phyloP scores from a whole-genome alignment of 2,113 vertebrate genomes.

The Mionectes macconnelli region DNA sequence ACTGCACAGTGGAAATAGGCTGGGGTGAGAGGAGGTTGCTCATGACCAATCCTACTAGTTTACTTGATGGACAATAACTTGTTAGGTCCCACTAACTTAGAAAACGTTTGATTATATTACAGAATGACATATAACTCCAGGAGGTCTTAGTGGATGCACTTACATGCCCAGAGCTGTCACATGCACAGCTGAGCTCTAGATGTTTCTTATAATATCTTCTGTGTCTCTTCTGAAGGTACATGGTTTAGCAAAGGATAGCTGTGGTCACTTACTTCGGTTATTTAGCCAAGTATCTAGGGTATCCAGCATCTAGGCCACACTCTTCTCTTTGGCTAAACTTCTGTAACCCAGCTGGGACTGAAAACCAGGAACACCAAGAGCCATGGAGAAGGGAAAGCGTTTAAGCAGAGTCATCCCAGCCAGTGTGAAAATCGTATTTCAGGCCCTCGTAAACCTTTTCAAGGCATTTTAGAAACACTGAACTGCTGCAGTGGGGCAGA shows the following conservation, averaged over 20 bases:
- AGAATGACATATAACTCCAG: background rate
- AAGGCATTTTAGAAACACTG: conserved; percentile 5
- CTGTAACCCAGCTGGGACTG: background rate
- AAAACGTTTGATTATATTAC: background rate
- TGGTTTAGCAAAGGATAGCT: background rate
- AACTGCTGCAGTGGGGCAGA: conserved; percentile 10
- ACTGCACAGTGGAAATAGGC: background rate
- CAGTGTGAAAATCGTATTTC: conserved; percentile 4
- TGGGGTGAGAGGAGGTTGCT: background rate
- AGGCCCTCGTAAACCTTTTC: conserved; percentile 30
- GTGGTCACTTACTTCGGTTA: background rate
- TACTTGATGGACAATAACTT: background rate
- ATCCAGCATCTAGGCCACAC: background rate
- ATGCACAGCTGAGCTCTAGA: background rate
- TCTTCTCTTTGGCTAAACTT: background rate
- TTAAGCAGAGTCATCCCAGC: background rate
- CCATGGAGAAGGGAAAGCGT: background rate
- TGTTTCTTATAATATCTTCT: background rate
- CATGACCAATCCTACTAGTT: background rate
- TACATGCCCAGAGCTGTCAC: background rate
- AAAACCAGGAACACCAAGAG: background rate
- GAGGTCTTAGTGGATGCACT: background rate
- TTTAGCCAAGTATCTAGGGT: background rate
- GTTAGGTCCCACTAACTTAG: background rate
- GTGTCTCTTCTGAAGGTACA: background rate